Percentiles rank a stretch among this genome's conserved stretches.
Evolutionary conservation across 1,140 invertebrate species (phyloP).

Genomic region (Drosophila triauraria): DNA sequence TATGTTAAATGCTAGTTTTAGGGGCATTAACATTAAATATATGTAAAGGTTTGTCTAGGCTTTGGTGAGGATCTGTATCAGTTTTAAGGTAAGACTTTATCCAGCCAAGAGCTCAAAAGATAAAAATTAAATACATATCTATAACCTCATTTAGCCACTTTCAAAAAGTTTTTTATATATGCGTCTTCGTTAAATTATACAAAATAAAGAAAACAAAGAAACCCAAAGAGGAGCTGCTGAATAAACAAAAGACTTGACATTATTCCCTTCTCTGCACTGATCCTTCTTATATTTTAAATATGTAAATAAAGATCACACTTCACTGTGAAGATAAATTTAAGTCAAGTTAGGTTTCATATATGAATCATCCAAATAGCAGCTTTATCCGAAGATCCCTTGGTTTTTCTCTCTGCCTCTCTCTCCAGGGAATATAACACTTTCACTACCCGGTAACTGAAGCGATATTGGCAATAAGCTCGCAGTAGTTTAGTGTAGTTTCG

Average conservation of each 20-base stretch:
- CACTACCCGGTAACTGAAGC: constrained; percentile 25
- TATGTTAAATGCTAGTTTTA: background rate
- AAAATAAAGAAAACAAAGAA: background rate
- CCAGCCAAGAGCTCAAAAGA: background rate
- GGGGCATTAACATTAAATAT: too few species aligned
- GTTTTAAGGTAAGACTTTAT: background rate
- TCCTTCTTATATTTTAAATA: background rate
- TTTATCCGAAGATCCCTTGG: background rate
- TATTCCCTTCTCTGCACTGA: background rate
- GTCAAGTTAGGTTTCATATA: background rate
- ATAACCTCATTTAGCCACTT: background rate
- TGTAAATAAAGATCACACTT: background rate
- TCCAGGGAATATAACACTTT: constrained; percentile 54
- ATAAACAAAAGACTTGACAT: constrained; percentile 1
- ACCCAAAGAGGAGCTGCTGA: background rate
- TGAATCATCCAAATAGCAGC: background rate
- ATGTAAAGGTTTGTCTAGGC: background rate
- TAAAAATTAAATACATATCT: background rate
- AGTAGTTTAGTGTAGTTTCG: constrained; percentile 9
- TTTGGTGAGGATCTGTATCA: too few species aligned
- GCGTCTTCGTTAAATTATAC: background rate
- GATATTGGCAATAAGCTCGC: constrained; percentile 34
- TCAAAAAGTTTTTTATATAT: too few species aligned
- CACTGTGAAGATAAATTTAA: background rate
- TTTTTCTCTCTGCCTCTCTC: background rate